Evolutionary conservation across 2,888 invertebrate genomes (phyloP).

Genomic region (Fragum sueziense): DNA sequence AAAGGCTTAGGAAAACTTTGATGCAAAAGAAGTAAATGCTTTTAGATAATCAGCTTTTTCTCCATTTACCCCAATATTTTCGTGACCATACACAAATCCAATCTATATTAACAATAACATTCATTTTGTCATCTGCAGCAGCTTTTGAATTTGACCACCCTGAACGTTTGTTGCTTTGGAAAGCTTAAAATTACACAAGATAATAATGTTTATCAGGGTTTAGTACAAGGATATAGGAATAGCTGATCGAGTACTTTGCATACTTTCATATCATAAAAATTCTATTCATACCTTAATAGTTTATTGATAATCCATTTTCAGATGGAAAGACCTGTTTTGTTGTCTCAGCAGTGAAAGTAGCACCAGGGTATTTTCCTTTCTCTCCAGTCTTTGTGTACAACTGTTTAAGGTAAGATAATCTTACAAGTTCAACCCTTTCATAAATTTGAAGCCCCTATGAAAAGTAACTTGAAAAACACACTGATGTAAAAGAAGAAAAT

Average conservation of each 20-base stretch:
- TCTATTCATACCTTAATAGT: no score
- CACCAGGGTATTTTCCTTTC: conserved; percentile 45
- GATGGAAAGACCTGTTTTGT: conserved; percentile 53
- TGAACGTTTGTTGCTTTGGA: no score
- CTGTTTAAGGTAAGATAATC: conserved; percentile 53
- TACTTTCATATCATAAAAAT: no score
- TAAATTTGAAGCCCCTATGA: background rate
- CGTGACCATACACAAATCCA: no score
- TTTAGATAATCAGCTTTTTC: background rate
- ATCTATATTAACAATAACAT: no score
- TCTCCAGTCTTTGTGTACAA: conserved; percentile 47
- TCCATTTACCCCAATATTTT: background rate
- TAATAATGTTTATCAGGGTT: no score
- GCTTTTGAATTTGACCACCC: no score
- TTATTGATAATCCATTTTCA: conserved; percentile 23
- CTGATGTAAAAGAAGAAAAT: background rate
- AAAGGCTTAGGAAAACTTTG: background rate
- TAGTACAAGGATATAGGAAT: no score
- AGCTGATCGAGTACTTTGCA: no score
- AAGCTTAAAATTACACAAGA: no score
- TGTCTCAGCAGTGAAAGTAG: conserved; percentile 51
- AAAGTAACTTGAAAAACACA: background rate
- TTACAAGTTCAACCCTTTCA: background rate
- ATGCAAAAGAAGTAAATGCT: background rate
- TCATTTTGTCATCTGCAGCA: no score